These are phyloP conservation scores for Asobara japonica DNA, from an alignment of 1,140 invertebrate genomes.

Conservation along the genomic window DNA sequence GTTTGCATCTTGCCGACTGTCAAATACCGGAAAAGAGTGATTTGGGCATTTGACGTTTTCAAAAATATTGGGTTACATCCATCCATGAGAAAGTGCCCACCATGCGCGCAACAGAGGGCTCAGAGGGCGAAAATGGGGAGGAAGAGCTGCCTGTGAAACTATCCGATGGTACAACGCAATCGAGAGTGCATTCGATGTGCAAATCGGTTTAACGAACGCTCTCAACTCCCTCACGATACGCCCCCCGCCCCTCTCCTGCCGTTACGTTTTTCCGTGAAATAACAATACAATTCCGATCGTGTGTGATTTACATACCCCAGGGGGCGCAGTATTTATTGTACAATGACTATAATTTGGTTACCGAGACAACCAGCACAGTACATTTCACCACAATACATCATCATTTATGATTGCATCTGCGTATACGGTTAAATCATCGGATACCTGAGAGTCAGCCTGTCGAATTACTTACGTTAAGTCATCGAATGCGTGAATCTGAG, in stretches of 20 bases:
- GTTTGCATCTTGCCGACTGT: too few relatives aligned
- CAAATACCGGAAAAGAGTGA: background rate
- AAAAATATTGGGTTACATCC: conserved; percentile 11
- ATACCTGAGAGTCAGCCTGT: too few relatives aligned
- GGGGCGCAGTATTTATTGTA: background rate
- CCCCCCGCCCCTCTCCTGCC: background rate
- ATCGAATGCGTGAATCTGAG: too few relatives aligned
- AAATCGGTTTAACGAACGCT: conserved; percentile 38
- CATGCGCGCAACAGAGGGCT: background rate
- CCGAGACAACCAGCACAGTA: too few relatives aligned
- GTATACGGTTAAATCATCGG: too few relatives aligned
- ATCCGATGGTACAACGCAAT: conserved; percentile 21
- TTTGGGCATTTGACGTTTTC: conserved; percentile 1
- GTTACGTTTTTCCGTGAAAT: conserved; percentile 3
- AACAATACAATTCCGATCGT: background rate
- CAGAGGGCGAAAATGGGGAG: background rate
- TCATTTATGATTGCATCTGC: too few relatives aligned
- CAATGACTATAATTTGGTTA: background rate
- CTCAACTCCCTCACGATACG: background rate
- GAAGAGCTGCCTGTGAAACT: conserved; percentile 18
- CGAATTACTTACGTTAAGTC: too few relatives aligned
- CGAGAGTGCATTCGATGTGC: conserved; percentile 39
- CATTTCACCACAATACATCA: too few relatives aligned
- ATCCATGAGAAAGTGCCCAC: background rate
- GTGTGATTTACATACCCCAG: background rate